Evolutionary conservation across 2,888 invertebrate genomes (phyloP), one percentile per base, ranked within the genome.

Genomic region (Melanchra persicariae): DNA sequence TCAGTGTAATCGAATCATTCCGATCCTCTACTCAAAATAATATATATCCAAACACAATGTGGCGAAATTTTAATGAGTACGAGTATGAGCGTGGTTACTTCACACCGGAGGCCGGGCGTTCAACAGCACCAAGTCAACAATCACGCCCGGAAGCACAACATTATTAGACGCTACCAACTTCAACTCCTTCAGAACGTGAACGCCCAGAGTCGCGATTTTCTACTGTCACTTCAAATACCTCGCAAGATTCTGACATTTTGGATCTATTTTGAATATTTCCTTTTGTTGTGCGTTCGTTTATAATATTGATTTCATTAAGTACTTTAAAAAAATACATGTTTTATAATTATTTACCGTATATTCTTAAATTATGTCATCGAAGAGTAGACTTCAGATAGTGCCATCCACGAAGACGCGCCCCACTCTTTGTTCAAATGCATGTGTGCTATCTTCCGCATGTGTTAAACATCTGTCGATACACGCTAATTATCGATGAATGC

Each of bases 231-330:
- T 77, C 77, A 74, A 74, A 24, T 74, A 30, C 77, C 65, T 78
- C 74, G 68, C 74, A 78, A 78, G 67, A 77, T 77, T 77, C 71
- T 61, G 77, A 77, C n/a, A 61, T 65, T 74, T 77, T 70, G 74
- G 71, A 64, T 26, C n/a, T 74, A 74, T 73, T 64, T 68, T 73
- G 68, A 73, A 73, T 72, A 51, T 72, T 72, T 76, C 24, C 26
- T 72, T 72, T 75, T 71, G 40, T 68, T 72, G 71, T 65, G 67
- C 57, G 43, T 76, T 64, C 59, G 24, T 60, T 68, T 71, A 64
- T 63, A 68, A 59, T 64, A 64, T 63, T 68, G 68, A 63, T 63
- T 64, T 67, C 24, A 45, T 67, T 59, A 73, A 55, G 37, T 57
- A 61, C 61, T 51, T 51, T 40, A 51, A 62, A 63, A 40, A 57